Evolutionary conservation across 2,113 vertebrate genomes (phyloP).

Genomic region (Amia ocellicauda): DNA sequence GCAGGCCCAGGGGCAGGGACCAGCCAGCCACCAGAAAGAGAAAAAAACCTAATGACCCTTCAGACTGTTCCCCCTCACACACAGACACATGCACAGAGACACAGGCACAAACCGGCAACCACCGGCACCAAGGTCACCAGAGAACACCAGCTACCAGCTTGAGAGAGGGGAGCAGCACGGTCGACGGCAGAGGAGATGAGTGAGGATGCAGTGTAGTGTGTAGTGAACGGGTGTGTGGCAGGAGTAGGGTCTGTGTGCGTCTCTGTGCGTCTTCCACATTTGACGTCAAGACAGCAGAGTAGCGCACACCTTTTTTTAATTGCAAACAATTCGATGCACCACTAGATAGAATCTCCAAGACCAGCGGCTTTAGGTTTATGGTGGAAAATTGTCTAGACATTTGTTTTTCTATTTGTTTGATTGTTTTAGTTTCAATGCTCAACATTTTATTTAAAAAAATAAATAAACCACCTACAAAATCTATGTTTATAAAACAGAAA

Average conservation of each 20-base stretch:
- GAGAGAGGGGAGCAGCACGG: not conserved
- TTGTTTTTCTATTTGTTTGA: too few relatives aligned
- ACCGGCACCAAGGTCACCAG: constrained; percentile 1
- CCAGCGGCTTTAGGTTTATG: too few relatives aligned
- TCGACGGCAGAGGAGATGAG: not conserved
- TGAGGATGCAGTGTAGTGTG: not conserved
- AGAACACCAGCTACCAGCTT: constrained; percentile 1
- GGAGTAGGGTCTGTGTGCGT: too few relatives aligned
- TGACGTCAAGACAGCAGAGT: not conserved
- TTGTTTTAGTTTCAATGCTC: not conserved
- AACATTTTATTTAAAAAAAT: too few relatives aligned
- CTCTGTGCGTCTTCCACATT: not conserved
- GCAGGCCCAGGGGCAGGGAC: constrained; percentile 67
- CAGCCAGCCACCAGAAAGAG: constrained; percentile 64
- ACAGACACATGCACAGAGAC: too few relatives aligned
- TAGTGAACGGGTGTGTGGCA: too few relatives aligned
- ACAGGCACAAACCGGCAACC: too few relatives aligned
- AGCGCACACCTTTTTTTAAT: not conserved
- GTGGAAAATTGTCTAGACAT: too few relatives aligned
- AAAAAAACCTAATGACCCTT: constrained; percentile 42
- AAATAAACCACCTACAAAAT: too few relatives aligned
- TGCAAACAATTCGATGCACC: too few relatives aligned
- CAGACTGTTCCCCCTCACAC: constrained; percentile 1
- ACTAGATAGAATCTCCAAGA: too few relatives aligned
- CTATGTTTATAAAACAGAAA: too few relatives aligned